These are phyloP conservation scores for Hippoglossus stenolepis DNA, from an alignment of 2,113 vertebrate species.

Conservation along the genomic window DNA sequence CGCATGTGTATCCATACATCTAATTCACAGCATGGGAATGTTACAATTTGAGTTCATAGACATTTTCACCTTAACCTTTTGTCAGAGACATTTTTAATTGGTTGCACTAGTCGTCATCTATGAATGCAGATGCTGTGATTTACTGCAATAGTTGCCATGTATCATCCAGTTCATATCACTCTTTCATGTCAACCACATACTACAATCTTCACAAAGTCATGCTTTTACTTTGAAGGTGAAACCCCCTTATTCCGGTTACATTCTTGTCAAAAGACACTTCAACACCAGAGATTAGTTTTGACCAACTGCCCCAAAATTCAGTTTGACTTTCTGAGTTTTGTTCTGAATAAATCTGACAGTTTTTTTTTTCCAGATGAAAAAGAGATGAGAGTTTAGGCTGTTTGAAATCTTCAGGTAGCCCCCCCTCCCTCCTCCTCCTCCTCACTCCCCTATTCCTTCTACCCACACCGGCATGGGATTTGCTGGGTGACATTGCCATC, in stretches of 20 bases:
- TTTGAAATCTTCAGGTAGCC: too few relatives aligned
- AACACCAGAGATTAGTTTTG: neutral
- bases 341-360: too few relatives aligned
- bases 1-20: too few relatives aligned
- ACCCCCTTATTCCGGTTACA: neutral
- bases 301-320: neutral
- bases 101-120: neutral
- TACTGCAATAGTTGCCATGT: neutral
- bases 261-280: neutral
- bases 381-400: too few relatives aligned
- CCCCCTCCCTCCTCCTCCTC: too few relatives aligned
- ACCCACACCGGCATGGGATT: neutral
- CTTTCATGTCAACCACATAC: neutral
- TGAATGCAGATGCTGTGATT: neutral
- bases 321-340: too few relatives aligned
- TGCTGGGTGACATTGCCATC: constrained; percentile 41
- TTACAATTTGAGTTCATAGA: neutral
- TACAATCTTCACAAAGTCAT: too few relatives aligned
- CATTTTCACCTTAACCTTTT: neutral
- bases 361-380: too few relatives aligned
- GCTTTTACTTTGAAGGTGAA: constrained; percentile 13
- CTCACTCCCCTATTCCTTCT: too few relatives aligned
- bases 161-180: neutral
- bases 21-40: too few relatives aligned
- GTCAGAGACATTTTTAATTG: neutral